Evolutionary conservation across 2,888 invertebrate species (phyloP).

Genomic region (Adelognathus sp.): DNA sequence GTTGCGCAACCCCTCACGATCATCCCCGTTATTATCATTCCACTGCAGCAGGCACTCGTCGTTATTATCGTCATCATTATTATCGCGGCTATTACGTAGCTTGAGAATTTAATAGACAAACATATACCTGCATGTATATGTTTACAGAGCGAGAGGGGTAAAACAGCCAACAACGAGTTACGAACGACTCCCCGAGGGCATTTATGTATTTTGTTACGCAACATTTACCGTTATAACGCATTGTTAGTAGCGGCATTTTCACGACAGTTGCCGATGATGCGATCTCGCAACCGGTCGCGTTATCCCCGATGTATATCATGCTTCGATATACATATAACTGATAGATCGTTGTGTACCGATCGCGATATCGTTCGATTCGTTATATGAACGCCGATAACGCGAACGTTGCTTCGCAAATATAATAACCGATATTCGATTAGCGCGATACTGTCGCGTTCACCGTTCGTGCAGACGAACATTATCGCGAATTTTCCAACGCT

Average conservation of each 20-base stretch:
- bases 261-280: conserved; percentile 48
- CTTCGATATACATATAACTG: not conserved
- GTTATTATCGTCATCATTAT: conserved; percentile 26
- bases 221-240: conserved; percentile 53
- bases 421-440: not conserved
- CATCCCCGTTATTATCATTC: conserved; percentile 63
- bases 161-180: conserved; percentile 46
- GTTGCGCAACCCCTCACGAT: conserved; percentile 44
- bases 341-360: not conserved
- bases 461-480: not conserved
- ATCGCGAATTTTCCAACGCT: not conserved
- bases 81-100: conserved; percentile 47
- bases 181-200: conserved; percentile 51
- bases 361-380: not conserved
- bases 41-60: conserved; percentile 49
- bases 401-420: not conserved
- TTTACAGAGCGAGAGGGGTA: not conserved
- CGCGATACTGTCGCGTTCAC: not conserved
- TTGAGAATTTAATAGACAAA: conserved; percentile 57
- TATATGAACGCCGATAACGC: not conserved
- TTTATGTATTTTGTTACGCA: conserved; percentile 58
- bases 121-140: conserved; percentile 23
- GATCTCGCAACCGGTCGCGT: conserved; percentile 39
- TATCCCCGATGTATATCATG: not conserved
- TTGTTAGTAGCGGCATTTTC: conserved; percentile 63